Base-by-base conservation (phyloP, 2,888 invertebrate species). In the Melinaea menophilus region DNA sequence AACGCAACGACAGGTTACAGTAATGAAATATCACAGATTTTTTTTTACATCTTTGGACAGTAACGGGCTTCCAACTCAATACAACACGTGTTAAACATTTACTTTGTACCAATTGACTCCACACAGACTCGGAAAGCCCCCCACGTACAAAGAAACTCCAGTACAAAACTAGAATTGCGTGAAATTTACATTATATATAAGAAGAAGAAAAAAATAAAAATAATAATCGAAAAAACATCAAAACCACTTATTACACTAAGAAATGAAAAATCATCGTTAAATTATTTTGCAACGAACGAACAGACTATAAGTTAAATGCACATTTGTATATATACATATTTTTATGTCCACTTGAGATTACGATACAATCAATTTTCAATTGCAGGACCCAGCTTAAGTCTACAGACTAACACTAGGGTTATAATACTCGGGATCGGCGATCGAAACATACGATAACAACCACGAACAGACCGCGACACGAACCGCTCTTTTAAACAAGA, bases 1-100 rank as follows among this genome's bases (percentile, higher is more conserved):
- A 91, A 90, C 88, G 85, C 85, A 91, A 89, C 84, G 89, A 88
- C 84, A 88, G 89, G 85, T 85, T 87, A 85, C 81, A 87, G 83
- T 88, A 84, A 86, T 90, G 88, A 85, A 86, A 90, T 91, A 91
- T 91, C 91, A 91, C 91, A 91, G 91, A 89, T 88, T 86, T 90
- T 86, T n/a, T 22, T 22, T 22, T 22, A 22, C 81, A 79, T 91
- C 91, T 91, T 91, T 91, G 91, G 90, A 91, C 88, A 83, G 87
- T 85, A 89, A 88, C 80, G 91, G 91, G 91, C 80, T 78, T 84
- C 81, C 68, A 78, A 81, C 78, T 81, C 74, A 75, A 73, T 73
- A 62, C 68, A 76, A 73, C 73, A 73, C 74, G 72, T 73, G 78
- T 70, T 78, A 57, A 80, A 81, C 79, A 78, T 64, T 59, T 79